Base-by-base conservation (phyloP, 2,888 invertebrate species). In the Vanessa cardui region DNA sequence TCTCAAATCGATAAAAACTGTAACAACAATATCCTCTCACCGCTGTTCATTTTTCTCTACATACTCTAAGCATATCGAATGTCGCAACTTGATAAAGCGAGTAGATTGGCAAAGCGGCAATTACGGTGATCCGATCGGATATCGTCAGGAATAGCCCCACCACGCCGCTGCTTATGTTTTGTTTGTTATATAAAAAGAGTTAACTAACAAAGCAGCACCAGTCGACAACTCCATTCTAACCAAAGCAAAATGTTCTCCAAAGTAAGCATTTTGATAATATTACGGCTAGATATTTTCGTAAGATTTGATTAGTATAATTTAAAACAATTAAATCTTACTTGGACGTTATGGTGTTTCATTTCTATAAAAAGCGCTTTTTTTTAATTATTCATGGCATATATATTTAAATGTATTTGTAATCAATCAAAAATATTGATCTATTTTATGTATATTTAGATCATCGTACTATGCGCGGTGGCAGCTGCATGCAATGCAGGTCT, bases 111-210 rank as follows among this genome's bases (percentile, higher is more conserved):
- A 90, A 90, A 77, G 83, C 83, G 69, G 86, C 90, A 88, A 91
- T 91, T 89, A 89, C 89, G 82, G 79, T 86, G 88, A 90, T 90
- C 89, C 82, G 88, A 90, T 90, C 90, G 84, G 89, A 90, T 91
- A 89, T 89, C 86, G 81, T 82, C 86, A 76, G 90, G 89, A 89
- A 87, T 86, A 88, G 84, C 88, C 90, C 90, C 90, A 82, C 90
- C 87, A 85, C 74, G 66, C 73, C 74, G 66, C 72, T 74, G 76
- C 81, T 86, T 85, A 85, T 85, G 83, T 88, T 90, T 92, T 90
- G 88, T 90, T 91, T 87, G 87, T 89, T 90, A 92, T 92, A 92
- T 92, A 92, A 90, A 92, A 92, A 90, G 89, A 88, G 85, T 83
- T 81, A 83, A 74, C 83, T 86, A 85, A 85, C 86, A 84, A 77